Evolutionary conservation across 1,140 invertebrate species (phyloP).

Genomic region (Carcinoscorpius rotundicauda): DNA sequence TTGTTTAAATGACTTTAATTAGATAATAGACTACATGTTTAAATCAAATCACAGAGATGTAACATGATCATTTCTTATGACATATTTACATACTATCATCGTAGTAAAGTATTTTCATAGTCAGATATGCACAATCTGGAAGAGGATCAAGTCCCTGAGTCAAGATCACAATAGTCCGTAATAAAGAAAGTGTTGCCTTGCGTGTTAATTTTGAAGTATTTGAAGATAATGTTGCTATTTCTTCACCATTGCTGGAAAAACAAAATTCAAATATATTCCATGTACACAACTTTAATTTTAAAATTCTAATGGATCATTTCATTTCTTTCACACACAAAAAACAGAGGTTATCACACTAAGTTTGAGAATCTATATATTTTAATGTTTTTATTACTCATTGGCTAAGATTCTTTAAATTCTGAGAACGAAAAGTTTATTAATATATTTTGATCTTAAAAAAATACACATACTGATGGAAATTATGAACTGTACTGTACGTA

Average conservation of each 20-base stretch:
- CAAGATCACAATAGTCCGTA: conserved; percentile 33
- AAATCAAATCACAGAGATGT: too few relatives aligned
- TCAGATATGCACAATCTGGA: conserved; percentile 33
- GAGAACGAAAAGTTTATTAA: too few relatives aligned
- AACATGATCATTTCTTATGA: conserved; percentile 6
- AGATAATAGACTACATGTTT: too few relatives aligned
- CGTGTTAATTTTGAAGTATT: conserved; percentile 24
- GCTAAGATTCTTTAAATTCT: too few relatives aligned
- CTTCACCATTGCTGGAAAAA: conserved; percentile 2
- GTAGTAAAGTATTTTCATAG: conserved; percentile 36
- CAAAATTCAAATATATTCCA: background rate
- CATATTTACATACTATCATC: conserved; percentile 31
- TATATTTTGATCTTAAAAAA: too few relatives aligned
- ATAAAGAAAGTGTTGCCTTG: conserved; percentile 32
- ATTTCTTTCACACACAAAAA: too few relatives aligned
- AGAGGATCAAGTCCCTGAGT: conserved; percentile 31
- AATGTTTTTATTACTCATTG: too few relatives aligned
- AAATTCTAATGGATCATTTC: background rate
- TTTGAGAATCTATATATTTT: too few relatives aligned
- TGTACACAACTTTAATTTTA: conserved; percentile 8
- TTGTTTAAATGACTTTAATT: too few relatives aligned
- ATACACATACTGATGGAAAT: too few relatives aligned
- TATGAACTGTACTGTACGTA: too few relatives aligned
- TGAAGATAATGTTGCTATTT: conserved; percentile 3
- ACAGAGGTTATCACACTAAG: too few relatives aligned